phyloP scores from a whole-genome alignment of 2,797 vertebrate genomes.

The Chloroceryle amazona region DNA sequence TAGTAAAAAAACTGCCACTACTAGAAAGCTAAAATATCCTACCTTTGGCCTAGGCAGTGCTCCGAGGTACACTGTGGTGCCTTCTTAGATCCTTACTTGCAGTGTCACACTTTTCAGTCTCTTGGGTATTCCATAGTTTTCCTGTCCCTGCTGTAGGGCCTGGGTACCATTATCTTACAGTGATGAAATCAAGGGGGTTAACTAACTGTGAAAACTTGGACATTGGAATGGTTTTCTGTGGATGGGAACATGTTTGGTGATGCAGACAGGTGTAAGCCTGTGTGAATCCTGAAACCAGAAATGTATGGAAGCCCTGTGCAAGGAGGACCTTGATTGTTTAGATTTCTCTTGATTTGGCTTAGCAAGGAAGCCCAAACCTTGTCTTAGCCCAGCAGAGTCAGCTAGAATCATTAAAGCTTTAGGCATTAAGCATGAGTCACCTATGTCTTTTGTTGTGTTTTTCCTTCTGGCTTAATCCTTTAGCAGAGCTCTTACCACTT shows the following conservation, averaged over 20 bases:
- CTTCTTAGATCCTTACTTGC: neutral
- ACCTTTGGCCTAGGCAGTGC: neutral
- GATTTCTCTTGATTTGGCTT: neutral
- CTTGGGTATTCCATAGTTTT: neutral
- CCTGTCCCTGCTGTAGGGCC: neutral
- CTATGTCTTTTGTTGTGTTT: neutral
- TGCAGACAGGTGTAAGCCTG: neutral
- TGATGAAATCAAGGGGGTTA: neutral
- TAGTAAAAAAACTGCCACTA: neutral
- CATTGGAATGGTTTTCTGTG: neutral
- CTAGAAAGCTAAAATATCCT: neutral
- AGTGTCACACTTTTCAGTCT: neutral
- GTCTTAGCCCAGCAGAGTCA: neutral
- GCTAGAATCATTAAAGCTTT: neutral
- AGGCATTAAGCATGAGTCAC: neutral
- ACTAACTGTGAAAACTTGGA: neutral
- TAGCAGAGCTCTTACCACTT: neutral
- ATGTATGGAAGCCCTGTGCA: neutral
- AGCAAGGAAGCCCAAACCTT: neutral
- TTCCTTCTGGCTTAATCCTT: neutral
- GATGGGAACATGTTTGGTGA: neutral
- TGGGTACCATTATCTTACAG: neutral
- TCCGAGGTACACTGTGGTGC: accelerated
- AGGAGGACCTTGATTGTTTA: neutral
- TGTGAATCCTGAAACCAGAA: neutral